Evolutionary conservation across 2,113 vertebrate genomes (phyloP), one percentile per base, ranked within the genome.

Genomic region (Apodemus sylvaticus): DNA sequence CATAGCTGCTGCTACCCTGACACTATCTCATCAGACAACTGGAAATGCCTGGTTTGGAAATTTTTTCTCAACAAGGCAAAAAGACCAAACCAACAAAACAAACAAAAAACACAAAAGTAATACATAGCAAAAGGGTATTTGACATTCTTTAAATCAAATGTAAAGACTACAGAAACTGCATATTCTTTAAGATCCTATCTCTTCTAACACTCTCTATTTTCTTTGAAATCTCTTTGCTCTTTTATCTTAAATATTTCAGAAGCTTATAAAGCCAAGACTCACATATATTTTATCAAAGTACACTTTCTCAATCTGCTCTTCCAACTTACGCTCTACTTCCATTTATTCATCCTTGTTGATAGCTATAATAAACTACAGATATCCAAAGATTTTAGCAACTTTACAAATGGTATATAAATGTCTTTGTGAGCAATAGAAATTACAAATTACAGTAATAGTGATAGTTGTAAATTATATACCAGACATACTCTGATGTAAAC

Each of bases 121-220:
- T 86, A 96, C 93, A 14, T 86, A 55, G 79, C 70, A 92, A 88
- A 85, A 82, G 68, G 87, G 91, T 90, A 89, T 79, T 93, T 97
- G 96, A 79, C 66, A 98, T 98, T 96, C 94, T 95, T 94, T 96
- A 95, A 86, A 94, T 81, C 93, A 96, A 89, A 95, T 78, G 89
- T 51, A 3, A 82, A 42, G 34, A 42, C 60, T 79, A 89, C 60
- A 68, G 0, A 22, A 94, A 95, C 39, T 39, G 60, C 39, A 45
- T 93, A 45, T 76, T 45, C 68, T 87, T 86, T 79, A 90, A 79
- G 34, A 71, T 6, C 26, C 10, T 60, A 36, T 58, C 19, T 86
- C 26, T 53, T 86, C 14, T 19, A 62, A 34, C 81, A 34, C 13
- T 97, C 29, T 86, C 24, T 81, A 29, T 31, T 68, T 11, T 8